Base-by-base conservation (phyloP, 2,113 vertebrate genomes). In the Ctenodactylus gundi region DNA sequence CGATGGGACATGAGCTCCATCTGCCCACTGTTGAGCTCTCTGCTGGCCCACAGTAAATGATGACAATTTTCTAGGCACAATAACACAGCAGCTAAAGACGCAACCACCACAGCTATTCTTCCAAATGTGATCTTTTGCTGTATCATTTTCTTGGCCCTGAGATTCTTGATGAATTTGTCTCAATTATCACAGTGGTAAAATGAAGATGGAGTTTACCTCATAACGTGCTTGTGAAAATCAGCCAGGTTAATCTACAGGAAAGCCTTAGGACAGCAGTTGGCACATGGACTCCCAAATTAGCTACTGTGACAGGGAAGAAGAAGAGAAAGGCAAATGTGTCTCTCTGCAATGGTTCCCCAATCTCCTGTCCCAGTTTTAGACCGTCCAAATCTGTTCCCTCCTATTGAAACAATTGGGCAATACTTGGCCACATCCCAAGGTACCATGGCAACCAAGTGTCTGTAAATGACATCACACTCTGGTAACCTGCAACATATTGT, bases 291-390 rank as follows among this genome's bases (percentile, higher is more conserved):
- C 36, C 13, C 46, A 67, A 85, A 10, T 72, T 34, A 55, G 12
- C 49, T 21, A 9, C 25, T 41, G 0, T 53, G 31, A 85, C 11
- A 55, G 21, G 60, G 4, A 81, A 1, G 27, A 41, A 27, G 1
- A 41, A 25, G 49, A 75, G n/a, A 27, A 51, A 10, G 23, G 72
- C 3, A 18, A 46, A 3, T 0, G 3, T 6, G 1, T 27, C 1
- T 27, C 9, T 1, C 5, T 84, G 0, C 1, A 44, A n/a, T 18
- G 64, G 1, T 23, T 14, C 6, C 1, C 3, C 31, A 53, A 12
- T 25, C 14, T 29, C 64, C 31, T 55, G 20, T 25, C 11, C 41
- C 29, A 49, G 4, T 44, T 68, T 60, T 6, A 36, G 36, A 41
- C 0, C 21, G 76, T 84, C n/a, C 25, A 51, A 68, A 51, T 58